Base-by-base conservation (phyloP, 2,888 invertebrate species). In the Drosophila quasianomalipes region DNA sequence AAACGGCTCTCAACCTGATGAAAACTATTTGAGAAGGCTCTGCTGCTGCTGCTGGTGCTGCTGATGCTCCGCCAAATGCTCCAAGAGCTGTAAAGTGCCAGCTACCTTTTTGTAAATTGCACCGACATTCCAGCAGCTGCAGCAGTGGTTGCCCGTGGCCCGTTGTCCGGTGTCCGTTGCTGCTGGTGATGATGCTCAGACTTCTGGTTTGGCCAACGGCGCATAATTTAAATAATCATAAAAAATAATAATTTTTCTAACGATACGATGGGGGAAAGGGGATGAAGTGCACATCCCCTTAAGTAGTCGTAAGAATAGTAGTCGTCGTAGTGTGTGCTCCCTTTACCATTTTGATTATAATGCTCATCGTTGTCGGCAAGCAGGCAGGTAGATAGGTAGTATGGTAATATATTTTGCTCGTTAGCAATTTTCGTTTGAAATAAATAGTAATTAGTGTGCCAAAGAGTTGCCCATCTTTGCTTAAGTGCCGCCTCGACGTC, bases 391-490 rank as follows among this genome's bases (percentile, higher is more conserved):
- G 33, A 7, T 39, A 16, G 26, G 35, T 22, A 64, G 68, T 54
- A 86, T 80, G 90, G 82, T 84, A 89, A 90, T 89, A 86, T 87
- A 84, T 83, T 90, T 75, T 75, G 84, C 86, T 87, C 89, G 86
- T 87, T 90, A 90, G 89, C 90, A 90, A 89, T 87, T 86, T 90
- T 90, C 84, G 87, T 87, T 89, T 84, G 82, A 90, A 83, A 87
- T 87, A 87, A 87, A 87, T 89, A 90, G 90, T 87, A 87, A 87
- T 87, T 87, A 87, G 86, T 87, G 82, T 76, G 84, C 73, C 86
- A 75, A 90, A 85, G 86, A 83, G 84, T 74, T 81, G 82, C 63
- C 74, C 74, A 70, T 79, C 78, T 73, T 70, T 78, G 82, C 74
- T 70, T 59, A 73, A 77, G 77, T 70, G 76, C 76, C 63, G 51